Base-by-base conservation (phyloP, 2,113 vertebrate species). In the Callipepla squamata region DNA sequence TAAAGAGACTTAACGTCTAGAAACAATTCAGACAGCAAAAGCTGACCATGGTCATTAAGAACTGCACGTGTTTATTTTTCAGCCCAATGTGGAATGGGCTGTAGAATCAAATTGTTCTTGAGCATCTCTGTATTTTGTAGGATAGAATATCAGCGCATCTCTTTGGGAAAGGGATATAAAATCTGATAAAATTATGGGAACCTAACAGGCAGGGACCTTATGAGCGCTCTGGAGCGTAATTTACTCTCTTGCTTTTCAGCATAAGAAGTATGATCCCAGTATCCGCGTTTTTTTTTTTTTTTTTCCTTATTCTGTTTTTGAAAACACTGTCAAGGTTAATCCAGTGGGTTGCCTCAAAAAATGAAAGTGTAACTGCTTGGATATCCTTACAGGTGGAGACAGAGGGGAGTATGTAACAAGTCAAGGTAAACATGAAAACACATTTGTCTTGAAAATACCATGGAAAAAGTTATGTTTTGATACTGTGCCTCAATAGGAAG, bases 401-500 rank as follows among this genome's bases (percentile, higher is more conserved):
- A 73, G 9, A 67, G 40, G 21, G 34, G 4, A 80, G 23, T 28
- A 28, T 1, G 1, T 55, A 74, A 69, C 16, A 80, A 58, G 48
- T 73, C 30, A n/a, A 13, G 25, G 13, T 85, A 82, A 66, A 47
- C 62, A 34, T 47, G 36, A 62, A 68, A 82, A 40, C 4, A 40
- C 3, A n/a, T 0, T 83, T 74, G 9, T 51, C n/a, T 79, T 86
- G 30, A 44, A 4, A 79, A n/a, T 48, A 22, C 19, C 62, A 19
- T 55, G 53, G 7, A n/a, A 20, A 34, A 59, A n/a, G 34, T 42
- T 82, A 15, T 1, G 16, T 82, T 28, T 69, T 34, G 82, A 36
- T 32, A 70, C 34, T 48, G 3, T 48, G 4, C 96, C 87, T 72
- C 86, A 67, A 62, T 81, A 91, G 69, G 94, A 80, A 83, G 92